Evolutionary conservation across 2,113 vertebrate species (phyloP).

Genomic region (Macquaria ambigua): DNA sequence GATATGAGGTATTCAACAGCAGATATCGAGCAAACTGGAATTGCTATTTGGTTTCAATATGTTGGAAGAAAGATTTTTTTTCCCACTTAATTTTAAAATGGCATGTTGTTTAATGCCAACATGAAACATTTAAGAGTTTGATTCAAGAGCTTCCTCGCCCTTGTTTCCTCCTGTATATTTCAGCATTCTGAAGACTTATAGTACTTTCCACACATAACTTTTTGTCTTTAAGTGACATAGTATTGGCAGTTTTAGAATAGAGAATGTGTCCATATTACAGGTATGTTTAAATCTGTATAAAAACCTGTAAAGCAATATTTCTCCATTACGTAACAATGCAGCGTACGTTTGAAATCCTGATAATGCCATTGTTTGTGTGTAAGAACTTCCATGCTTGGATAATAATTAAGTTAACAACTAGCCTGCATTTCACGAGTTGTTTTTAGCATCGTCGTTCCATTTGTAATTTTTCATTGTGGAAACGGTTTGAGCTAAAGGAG

Average conservation of each 20-base stretch:
- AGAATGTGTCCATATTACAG: not conserved
- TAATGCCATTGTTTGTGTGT: constrained; percentile 8
- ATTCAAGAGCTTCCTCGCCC: not conserved
- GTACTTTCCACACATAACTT: not conserved
- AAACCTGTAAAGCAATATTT: not conserved
- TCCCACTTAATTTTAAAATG: not conserved
- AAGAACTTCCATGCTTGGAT: not conserved
- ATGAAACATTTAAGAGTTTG: not conserved
- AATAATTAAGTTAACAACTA: constrained; percentile 6
- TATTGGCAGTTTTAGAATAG: not conserved
- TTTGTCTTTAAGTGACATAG: not conserved
- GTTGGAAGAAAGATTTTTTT: not conserved
- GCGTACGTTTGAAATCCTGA: not conserved
- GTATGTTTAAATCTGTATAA: not conserved
- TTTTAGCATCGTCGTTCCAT: constrained; percentile 28
- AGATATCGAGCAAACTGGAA: not conserved
- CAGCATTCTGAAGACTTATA: no score
- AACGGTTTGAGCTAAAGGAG: constrained; percentile 32
- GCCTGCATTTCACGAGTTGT: constrained; percentile 12
- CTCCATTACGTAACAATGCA: not conserved
- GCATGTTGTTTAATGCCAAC: constrained; percentile 8
- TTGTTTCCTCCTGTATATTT: not conserved
- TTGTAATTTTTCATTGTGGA: constrained; percentile 17
- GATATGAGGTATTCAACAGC: not conserved
- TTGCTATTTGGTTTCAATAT: not conserved